Percentiles rank a stretch among this genome's conserved stretches.
Evolutionary conservation across 2,888 invertebrate species (phyloP).

Genomic region (Drosophila nr. fundita): DNA sequence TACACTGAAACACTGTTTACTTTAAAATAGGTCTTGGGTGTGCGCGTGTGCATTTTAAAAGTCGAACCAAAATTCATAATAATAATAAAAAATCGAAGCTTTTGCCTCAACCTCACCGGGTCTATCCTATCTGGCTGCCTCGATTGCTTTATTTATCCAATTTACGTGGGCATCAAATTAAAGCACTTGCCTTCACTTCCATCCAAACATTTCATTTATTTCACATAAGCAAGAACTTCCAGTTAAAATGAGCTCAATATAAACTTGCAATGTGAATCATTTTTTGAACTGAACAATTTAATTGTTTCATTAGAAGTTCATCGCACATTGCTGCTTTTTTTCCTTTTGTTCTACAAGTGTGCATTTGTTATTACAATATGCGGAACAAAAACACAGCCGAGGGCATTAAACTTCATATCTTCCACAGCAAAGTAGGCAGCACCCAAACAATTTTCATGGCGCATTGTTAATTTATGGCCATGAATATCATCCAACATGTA

Average conservation of each 20-base stretch:
- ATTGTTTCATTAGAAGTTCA: conserved; percentile 32
- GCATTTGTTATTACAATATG: conserved; percentile 32
- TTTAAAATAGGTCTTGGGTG: conserved; percentile 55
- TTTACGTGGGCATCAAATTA: conserved; percentile 71
- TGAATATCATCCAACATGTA: conserved; percentile 32
- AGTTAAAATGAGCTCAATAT: conserved; percentile 1
- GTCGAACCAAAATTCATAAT: conserved; percentile 61
- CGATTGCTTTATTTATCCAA: conserved; percentile 54
- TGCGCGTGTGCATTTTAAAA: conserved; percentile 39
- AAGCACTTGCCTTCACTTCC: conserved; percentile 71
- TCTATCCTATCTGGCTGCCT: not conserved
- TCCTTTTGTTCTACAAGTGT: not conserved
- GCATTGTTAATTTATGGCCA: conserved; percentile 51
- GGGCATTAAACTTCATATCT: conserved; percentile 48
- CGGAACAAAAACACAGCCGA: conserved; percentile 32
- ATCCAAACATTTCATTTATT: conserved; percentile 75
- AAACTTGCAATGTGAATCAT: conserved; percentile 20
- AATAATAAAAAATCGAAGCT: conserved; percentile 44
- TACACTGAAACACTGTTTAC: conserved; percentile 67
- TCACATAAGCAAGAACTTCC: conserved; percentile 61
- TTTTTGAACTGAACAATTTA: conserved; percentile 29
- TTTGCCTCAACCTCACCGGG: conserved; percentile 4
- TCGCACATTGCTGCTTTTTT: not conserved
- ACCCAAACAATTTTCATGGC: conserved; percentile 40
- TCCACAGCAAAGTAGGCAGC: conserved; percentile 4